Percentiles rank a stretch among this genome's conserved stretches.
Conservation (phyloP, 2,888 invertebrate species). For the Zonitis immaculata region DNA sequence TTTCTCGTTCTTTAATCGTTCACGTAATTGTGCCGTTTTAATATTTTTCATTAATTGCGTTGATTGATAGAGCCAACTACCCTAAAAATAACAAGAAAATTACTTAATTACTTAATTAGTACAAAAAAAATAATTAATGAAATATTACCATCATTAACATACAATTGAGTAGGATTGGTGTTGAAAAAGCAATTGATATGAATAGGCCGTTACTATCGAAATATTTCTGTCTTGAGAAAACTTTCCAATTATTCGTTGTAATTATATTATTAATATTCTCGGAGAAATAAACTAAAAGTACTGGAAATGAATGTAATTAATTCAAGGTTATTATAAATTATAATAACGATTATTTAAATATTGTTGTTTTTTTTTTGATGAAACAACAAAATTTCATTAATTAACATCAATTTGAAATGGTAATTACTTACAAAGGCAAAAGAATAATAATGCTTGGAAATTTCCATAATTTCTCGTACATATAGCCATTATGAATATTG, state of each 20-base stretch:
- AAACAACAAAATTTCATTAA: not conserved
- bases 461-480: conserved; percentile 81
- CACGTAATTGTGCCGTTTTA: conserved; percentile 74
- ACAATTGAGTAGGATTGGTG: conserved; percentile 86
- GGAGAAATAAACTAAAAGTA: conserved; percentile 81
- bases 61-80: conserved; percentile 85
- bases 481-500: conserved; percentile 72
- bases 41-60: conserved; percentile 82
- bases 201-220: conserved; percentile 92
- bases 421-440: conserved; percentile 67
- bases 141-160: conserved; percentile 91
- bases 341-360: not conserved
- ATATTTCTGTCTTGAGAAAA: conserved; percentile 87
- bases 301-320: conserved; percentile 52
- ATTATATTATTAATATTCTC: conserved; percentile 80
- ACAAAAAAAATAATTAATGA: no score
- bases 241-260: conserved; percentile 81
- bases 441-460: conserved; percentile 79
- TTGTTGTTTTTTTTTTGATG: not conserved
- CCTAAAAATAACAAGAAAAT: no score
- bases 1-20: conserved; percentile 59
- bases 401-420: not conserved
- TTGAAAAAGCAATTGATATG: conserved; percentile 90
- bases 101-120: no score
- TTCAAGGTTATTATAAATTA: no score